Conservation (phyloP, 2,797 vertebrate genomes). For the Mus caroli region DNA sequence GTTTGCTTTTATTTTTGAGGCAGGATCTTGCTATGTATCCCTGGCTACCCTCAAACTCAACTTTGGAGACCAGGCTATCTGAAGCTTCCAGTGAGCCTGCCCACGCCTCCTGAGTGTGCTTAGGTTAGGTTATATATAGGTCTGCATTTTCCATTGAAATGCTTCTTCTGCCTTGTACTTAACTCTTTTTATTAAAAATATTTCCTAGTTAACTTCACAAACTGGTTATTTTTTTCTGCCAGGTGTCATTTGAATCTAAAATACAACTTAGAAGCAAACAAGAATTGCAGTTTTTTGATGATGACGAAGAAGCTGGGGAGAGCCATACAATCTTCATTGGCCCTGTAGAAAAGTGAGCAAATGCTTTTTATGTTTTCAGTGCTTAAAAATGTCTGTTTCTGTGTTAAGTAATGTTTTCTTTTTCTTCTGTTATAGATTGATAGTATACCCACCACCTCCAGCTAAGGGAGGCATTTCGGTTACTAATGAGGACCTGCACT, state of each 20-base stretch:
- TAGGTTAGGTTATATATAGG: neutral
- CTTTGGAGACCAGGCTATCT: neutral
- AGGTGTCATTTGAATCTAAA: slow-evolving; percentile 86
- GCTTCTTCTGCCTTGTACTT: neutral
- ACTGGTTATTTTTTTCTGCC: slow-evolving; percentile 68
- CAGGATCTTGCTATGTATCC: neutral
- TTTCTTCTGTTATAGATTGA: slow-evolving; percentile 90
- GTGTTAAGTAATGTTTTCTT: slow-evolving; percentile 65
- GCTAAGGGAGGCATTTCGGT: slow-evolving; percentile 98
- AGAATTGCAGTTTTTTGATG: slow-evolving; percentile 93
- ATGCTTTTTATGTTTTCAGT: slow-evolving; percentile 61
- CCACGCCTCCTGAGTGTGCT: neutral
- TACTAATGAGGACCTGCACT: slow-evolving; percentile 99
- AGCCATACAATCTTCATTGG: slow-evolving; percentile 96
- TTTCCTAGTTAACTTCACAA: slow-evolving; percentile 50
- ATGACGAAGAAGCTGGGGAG: slow-evolving; percentile 94
- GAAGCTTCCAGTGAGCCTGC: neutral
- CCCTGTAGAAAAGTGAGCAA: slow-evolving; percentile 95
- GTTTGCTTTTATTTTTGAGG: neutral
- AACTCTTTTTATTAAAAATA: slow-evolving; percentile 34
- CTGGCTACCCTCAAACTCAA: neutral
- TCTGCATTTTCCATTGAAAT: neutral
- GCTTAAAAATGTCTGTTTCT: neutral
- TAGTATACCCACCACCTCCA: slow-evolving; percentile 98
- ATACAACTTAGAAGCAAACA: slow-evolving; percentile 89